Evolutionary conservation across 2,113 vertebrate species (phyloP).

Genomic region (Ictidomys tridecemlineatus): DNA sequence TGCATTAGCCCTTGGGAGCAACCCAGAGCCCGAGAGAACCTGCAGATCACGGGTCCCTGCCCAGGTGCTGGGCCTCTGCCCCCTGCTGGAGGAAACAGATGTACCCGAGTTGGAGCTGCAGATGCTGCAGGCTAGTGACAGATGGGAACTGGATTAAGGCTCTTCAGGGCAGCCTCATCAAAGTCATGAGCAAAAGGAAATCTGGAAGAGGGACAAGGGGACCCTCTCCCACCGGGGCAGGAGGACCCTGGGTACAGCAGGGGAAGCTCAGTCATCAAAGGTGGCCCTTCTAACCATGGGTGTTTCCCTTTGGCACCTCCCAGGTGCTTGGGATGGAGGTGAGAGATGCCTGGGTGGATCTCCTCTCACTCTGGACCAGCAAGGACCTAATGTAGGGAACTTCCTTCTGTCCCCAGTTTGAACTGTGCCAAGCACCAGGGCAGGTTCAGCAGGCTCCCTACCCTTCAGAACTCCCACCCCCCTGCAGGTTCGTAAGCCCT

Average conservation of each 20-base stretch:
- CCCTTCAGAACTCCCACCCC: not conserved
- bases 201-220: not conserved
- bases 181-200: conserved; percentile 58
- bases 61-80: not conserved
- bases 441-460: not conserved
- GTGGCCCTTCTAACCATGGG: not conserved
- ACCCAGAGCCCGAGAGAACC: not conserved
- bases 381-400: not conserved
- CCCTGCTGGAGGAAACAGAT: conserved; percentile 2
- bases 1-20: not conserved
- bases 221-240: not conserved
- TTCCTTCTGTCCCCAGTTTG: not conserved
- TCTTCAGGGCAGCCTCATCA: conserved; percentile 69
- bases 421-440: not conserved
- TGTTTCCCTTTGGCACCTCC: not conserved
- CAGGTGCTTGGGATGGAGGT: not conserved
- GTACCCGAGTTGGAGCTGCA: not conserved
- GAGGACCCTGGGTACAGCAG: not conserved
- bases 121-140: not conserved
- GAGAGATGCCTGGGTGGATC: not conserved
- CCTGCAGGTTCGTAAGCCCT: not conserved
- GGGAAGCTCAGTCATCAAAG: not conserved
- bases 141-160: conserved; percentile 6
- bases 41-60: not conserved
- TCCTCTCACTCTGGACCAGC: not conserved